phyloP scores from a whole-genome alignment of 2,113 vertebrate species.

The Sitta europaea region DNA sequence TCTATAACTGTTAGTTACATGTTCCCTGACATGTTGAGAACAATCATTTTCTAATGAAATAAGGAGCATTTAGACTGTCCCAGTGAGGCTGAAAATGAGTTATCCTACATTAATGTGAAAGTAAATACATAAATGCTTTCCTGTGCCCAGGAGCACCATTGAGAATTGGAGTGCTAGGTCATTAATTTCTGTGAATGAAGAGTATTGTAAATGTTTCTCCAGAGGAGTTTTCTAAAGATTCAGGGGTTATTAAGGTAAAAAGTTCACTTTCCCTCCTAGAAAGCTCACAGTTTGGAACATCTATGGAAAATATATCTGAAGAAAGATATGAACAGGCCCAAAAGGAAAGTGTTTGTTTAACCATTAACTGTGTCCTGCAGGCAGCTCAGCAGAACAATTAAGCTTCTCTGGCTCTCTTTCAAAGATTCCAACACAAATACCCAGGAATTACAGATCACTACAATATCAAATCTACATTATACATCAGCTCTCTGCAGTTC shows the following conservation, averaged over 20 bases:
- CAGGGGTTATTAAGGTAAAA: background rate
- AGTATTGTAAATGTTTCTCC: background rate
- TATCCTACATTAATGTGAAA: background rate
- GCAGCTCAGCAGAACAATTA: background rate
- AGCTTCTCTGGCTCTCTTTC: background rate
- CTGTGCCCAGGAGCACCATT: background rate
- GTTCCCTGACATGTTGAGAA: background rate
- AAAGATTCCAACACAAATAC: background rate
- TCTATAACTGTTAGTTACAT: background rate
- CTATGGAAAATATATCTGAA: background rate
- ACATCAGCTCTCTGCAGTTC: background rate
- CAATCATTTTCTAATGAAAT: background rate
- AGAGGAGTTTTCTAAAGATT: background rate
- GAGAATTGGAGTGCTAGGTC: background rate
- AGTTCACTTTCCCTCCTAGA: background rate
- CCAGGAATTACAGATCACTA: background rate
- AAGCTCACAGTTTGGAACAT: background rate
- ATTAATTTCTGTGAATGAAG: slow-evolving; percentile 10
- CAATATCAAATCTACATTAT: background rate
- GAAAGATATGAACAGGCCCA: background rate
- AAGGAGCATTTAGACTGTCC: background rate
- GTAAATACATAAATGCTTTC: slow-evolving; percentile 1
- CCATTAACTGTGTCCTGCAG: background rate
- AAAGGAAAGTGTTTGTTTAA: background rate
- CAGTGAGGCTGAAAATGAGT: background rate